Evolutionary conservation across 2,888 invertebrate species (phyloP), one percentile per base, ranked within the genome.

Genomic region (Microctonus aethiopoides): DNA sequence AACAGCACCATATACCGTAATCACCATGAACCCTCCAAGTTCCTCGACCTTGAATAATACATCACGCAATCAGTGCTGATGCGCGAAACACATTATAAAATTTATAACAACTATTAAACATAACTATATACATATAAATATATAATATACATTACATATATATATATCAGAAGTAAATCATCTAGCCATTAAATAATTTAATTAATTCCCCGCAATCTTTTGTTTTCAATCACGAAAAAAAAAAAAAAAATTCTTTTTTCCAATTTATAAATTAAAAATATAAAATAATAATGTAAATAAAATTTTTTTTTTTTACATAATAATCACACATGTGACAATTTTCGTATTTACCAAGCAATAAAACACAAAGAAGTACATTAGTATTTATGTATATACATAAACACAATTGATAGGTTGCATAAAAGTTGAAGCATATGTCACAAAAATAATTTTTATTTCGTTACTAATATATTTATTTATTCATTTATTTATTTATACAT

Each of bases 31-130:
- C 71, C 70, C 62, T 39, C 62, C 68, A 74, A 73, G 76, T 75
- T 76, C 75, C 69, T 75, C 75, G 75, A 76, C 76, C 76, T 76
- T 76, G 76, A 74, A 76, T 73, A 74, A 73, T 76, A 68, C 71
- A 70, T 74, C 74, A 74, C 70, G 75, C 74, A 74, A 75, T 69
- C 69, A 67, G 62, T 67, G 57, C 57, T 52, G 20, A 46, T 46
- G 46, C 46, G 46, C 46, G 7, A 16, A 46, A 46, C 9, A 46
- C 9, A 39, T 46, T 46, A 46, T 20, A 46, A 46, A 46, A n/a
- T 46, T 46, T 20, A 46, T 46, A 46, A 46, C 46, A 46, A 46
- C 16, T 46, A 46, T 46, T 16, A 20, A 16, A 46, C 16, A 7
- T 20, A 46, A 16, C 6, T 46, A n/a, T 46, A n/a, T n/a, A n/a